Percentiles rank a stretch among this genome's conserved stretches.
Evolutionary conservation across 2,797 vertebrate species (phyloP).

Genomic region (Morelia viridis): DNA sequence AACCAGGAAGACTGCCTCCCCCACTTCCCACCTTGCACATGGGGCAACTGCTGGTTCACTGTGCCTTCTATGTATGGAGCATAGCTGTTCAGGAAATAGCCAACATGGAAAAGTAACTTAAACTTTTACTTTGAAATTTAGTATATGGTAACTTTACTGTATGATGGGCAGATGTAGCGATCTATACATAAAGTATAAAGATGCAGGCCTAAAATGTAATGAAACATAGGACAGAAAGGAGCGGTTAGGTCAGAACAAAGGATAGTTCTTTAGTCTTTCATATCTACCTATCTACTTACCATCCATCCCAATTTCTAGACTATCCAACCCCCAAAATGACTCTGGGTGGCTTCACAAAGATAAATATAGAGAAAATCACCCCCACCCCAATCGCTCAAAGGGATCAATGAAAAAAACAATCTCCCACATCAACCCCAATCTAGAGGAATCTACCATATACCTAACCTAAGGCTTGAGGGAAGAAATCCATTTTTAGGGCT

Average conservation of each 20-base stretch:
- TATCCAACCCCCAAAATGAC: not conserved
- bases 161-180: not conserved
- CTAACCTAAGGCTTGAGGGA: not conserved
- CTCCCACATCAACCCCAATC: not conserved
- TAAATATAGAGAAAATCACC: not conserved
- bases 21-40: too few relatives aligned
- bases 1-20: not conserved
- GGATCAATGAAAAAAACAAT: not conserved
- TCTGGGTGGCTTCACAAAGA: not conserved
- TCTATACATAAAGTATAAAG: conserved; percentile 28
- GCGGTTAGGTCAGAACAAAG: not conserved
- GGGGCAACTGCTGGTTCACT: not conserved
- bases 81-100: not conserved
- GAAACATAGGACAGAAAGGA: conserved; percentile 42
- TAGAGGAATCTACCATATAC: not conserved
- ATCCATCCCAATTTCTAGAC: not conserved
- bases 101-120: not conserved
- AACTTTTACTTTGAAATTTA: conserved; percentile 4
- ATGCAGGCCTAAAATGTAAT: conserved; percentile 51
- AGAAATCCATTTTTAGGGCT: not conserved
- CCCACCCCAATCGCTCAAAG: not conserved
- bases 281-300: not conserved
- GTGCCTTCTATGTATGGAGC: not conserved
- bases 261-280: not conserved
- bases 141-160: not conserved